Evolutionary conservation across 1,140 invertebrate genomes (phyloP), one percentile per base, ranked within the genome.

Genomic region (Formica selysi): DNA sequence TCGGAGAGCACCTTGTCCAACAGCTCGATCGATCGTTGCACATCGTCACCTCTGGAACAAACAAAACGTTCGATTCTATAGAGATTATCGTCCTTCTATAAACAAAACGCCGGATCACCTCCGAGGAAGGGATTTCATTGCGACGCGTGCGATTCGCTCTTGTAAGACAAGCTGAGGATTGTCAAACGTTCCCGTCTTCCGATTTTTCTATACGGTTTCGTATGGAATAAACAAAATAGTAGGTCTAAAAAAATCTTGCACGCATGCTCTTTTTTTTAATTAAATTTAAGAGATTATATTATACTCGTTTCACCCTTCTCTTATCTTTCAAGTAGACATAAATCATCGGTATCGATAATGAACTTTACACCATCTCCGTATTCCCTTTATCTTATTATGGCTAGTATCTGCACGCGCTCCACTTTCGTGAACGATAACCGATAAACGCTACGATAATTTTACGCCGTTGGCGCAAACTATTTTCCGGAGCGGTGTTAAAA

Each of bases 1-100:
- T 98, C 98, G 87, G 97, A 98, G 94, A 98, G 96, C 93, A 98
- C 97, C 91, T 97, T 97, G 96, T 98, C 98, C 95, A 98, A 95
- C 89, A 98, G 96, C 95, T 98, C 97, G 95, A 98, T 96, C 83
- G 97, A 98, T 94, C 97, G 96, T 95, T 97, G 97, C 91, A 97
- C 97, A 95, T 97, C 97, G 95, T 97, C 97, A 95, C 96, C 96
- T 95, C 97, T 97, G 96, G 88, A 97, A 97, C 92, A 94, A 94
- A 95, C 89, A 91, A 89, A 92, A 90, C 91, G 89, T 92, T 93
- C 88, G 89, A 92, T 92, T 94, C 94, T 94, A 95, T 94, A 94
- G 94, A 90, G 90, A 93, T 93, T 88, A 88, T 61, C 29, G 41
- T 38, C 7, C 44, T 19, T 73, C 79, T 67, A n/a, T 51, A 70